Base-by-base conservation (phyloP, 2,888 invertebrate species). In the Lepas anatifera region DNA sequence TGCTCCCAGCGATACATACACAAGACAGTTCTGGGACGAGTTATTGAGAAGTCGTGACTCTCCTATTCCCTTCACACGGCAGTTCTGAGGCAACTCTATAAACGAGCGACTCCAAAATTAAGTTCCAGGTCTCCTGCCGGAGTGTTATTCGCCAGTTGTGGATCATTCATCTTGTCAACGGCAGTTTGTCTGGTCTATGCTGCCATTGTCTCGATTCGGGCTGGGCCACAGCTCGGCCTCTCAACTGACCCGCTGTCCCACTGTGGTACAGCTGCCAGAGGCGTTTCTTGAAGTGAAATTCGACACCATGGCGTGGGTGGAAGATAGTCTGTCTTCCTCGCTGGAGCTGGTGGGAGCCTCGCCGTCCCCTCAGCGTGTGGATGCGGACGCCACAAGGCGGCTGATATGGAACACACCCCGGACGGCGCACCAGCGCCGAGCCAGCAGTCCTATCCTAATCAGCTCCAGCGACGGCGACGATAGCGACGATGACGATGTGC, bases 241-340 rank as follows among this genome's bases (percentile, higher is more conserved):
- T n/a, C n/a, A n/a, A n/a, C n/a, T 68, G 46, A 50, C 52, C 13
- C 25, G 50, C 39, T 16, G 37, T 4, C 70, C 70, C 22, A 46
- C 48, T n/a, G 39, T 18, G 25, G 27, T 68, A 18, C 64, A 64
- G 41, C 69, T 69, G 58, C 70, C 68, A 67, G 52, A 70, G 63
- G 70, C 72, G 64, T 71, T 71, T 29, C 70, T 70, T n/a, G 69
- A 69, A n/a, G n/a, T n/a, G n/a, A n/a, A n/a, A n/a, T 50, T 69
- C 68, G 37, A 0, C 48, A 8, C 25, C 48, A 48, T 48, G 48
- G n/a, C 48, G 25, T 2, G 3, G 18, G 25, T 6, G 6, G 58
- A 58, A 16, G 35, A 35, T 0, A 35, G 35, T 22, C 58, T 58
- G 13, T 58, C 58, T 13, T 58, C 58, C 7, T 58, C 58, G 22